These are phyloP conservation scores for Torymus texanus DNA, from an alignment of 2,888 invertebrate genomes.

Conservation along the genomic window DNA sequence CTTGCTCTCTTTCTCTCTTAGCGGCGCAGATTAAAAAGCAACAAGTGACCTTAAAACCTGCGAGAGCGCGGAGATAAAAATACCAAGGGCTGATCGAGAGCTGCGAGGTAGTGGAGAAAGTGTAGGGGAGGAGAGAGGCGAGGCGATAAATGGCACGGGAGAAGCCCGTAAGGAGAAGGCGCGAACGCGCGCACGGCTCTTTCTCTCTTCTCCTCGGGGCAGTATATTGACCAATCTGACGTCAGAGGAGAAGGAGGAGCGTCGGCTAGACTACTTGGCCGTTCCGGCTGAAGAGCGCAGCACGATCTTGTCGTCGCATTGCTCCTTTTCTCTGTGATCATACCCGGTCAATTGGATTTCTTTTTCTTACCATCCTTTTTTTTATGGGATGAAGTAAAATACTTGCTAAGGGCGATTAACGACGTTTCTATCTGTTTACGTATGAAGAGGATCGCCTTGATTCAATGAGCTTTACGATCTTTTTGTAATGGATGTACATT, in stretches of 20 bases:
- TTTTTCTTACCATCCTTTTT: no score
- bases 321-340: not conserved
- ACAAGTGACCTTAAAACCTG: constrained; percentile 74
- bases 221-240: constrained; percentile 55
- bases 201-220: no score
- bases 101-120: constrained; percentile 61
- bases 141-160: not conserved
- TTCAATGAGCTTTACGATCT: no score
- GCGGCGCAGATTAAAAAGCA: constrained; percentile 71
- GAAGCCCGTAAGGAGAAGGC: constrained; percentile 1
- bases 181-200: no score
- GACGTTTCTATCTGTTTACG: no score
- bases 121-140: constrained; percentile 38
- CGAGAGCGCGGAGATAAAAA: constrained; percentile 68
- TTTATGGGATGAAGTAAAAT: no score
- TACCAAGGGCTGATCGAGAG: constrained; percentile 71
- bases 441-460: no score
- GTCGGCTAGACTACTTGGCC: constrained; percentile 41
- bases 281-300: constrained; percentile 55
- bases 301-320: constrained; percentile 50
- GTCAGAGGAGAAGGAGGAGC: constrained; percentile 34
- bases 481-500: no score
- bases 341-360: no score
- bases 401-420: no score
- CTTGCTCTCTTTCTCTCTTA: constrained; percentile 5